These are phyloP conservation scores for Epirrhoe tristata DNA, from an alignment of 2,888 invertebrate genomes.

Conservation along the genomic window DNA sequence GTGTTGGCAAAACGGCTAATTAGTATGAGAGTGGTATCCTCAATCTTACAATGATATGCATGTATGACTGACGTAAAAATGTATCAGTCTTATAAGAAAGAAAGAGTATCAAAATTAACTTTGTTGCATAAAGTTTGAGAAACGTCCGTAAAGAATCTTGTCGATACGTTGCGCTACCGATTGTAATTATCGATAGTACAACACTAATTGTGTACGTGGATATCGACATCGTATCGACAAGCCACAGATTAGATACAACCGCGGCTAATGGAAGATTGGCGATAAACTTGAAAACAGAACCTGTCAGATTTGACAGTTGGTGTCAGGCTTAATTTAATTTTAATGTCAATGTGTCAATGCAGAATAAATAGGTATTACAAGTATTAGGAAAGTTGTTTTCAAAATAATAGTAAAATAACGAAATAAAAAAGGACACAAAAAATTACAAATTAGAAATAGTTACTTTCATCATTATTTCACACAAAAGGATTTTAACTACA, in stretches of 20 bases:
- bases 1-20: no score
- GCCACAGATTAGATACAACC: slow-evolving; percentile 44
- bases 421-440: no score
- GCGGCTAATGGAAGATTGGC: slow-evolving; percentile 52
- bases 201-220: slow-evolving; percentile 68
- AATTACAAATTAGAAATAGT: no score
- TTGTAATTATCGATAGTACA: slow-evolving; percentile 79
- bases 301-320: slow-evolving; percentile 32
- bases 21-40: no score
- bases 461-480: no score
- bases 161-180: slow-evolving; percentile 56
- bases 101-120: background rate
- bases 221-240: slow-evolving; percentile 52
- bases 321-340: slow-evolving; percentile 26
- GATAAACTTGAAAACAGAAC: slow-evolving; percentile 41
- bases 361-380: background rate
- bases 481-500: no score
- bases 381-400: background rate
- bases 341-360: slow-evolving; percentile 15
- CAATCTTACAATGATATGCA: no score
- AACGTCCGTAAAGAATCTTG: slow-evolving; percentile 47
- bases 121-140: slow-evolving; percentile 29
- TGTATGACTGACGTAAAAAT: no score
- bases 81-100: no score
- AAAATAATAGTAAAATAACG: no score